Conservation (phyloP, 2,797 vertebrate genomes). For the Chaenodraco wilsoni region DNA sequence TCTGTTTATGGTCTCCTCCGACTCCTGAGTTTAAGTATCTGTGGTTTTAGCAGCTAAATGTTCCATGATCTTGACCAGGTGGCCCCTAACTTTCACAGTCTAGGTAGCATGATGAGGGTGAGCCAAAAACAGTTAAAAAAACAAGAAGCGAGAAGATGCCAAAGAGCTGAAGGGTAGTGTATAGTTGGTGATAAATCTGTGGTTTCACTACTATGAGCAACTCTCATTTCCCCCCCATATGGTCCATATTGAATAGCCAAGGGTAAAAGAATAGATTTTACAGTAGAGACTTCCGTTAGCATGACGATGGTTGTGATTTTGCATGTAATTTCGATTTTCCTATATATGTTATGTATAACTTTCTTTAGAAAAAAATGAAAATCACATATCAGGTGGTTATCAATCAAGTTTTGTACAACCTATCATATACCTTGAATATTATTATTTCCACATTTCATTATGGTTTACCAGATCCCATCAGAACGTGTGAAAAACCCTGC, state of each 20-base stretch:
- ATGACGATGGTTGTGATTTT: conserved; percentile 2
- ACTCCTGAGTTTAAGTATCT: background rate
- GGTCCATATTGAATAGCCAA: background rate
- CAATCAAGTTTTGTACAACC: conserved; percentile 3
- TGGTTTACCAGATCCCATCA: conserved; percentile 55
- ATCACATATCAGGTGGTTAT: background rate
- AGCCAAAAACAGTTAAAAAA: background rate
- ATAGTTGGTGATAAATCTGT: background rate
- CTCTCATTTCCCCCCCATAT: background rate
- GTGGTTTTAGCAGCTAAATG: background rate
- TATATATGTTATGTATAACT: background rate
- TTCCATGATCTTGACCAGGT: background rate
- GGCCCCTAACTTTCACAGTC: background rate
- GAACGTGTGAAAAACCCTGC: conserved; percentile 70
- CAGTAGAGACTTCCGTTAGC: background rate
- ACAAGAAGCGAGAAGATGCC: background rate
- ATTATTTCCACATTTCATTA: conserved; percentile 30
- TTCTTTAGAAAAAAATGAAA: background rate
- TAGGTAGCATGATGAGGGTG: background rate
- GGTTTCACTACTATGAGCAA: background rate
- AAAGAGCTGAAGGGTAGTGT: background rate
- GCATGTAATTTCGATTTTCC: conserved; percentile 4
- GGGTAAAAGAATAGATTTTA: background rate
- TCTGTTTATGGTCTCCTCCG: background rate
- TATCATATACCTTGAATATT: conserved; percentile 18